Conservation (phyloP, 2,888 invertebrate genomes). For the Xestia rhomboidea region DNA sequence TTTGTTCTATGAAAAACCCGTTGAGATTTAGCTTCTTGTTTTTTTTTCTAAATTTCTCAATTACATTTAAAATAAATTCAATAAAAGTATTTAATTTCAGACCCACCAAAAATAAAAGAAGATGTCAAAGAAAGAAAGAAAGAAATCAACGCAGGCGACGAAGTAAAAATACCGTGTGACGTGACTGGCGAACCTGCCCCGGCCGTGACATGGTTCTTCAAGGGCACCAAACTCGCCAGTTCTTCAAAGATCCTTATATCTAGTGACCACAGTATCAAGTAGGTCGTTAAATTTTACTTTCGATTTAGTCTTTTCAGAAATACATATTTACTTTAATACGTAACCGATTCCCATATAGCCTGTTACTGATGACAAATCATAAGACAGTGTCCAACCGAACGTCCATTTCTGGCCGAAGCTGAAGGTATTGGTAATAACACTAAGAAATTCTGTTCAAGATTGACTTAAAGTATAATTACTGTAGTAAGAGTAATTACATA, state of each 20-base stretch:
- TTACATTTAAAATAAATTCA: background rate
- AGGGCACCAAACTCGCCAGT: slow-evolving; percentile 56
- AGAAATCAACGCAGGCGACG: slow-evolving; percentile 59
- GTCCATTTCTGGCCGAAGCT: background rate
- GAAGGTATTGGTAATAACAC: background rate
- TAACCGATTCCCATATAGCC: background rate
- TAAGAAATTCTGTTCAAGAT: background rate
- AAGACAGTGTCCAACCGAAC: no score
- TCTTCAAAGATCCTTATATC: slow-evolving; percentile 30
- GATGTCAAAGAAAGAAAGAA: slow-evolving; percentile 18
- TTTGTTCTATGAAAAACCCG: background rate
- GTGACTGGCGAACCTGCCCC: slow-evolving; percentile 72
- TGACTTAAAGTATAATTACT: no score
- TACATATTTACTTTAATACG: background rate
- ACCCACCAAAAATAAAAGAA: slow-evolving; percentile 69
- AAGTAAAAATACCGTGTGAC: slow-evolving; percentile 66
- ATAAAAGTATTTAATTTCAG: slow-evolving; percentile 61
- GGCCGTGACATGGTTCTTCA: slow-evolving; percentile 70
- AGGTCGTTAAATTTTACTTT: background rate
- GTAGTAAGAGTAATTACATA: no score
- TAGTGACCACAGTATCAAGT: slow-evolving; percentile 72
- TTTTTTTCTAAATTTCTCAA: background rate
- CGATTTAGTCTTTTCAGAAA: background rate
- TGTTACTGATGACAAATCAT: no score
- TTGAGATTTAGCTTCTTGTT: background rate